Conservation (phyloP, 2,888 invertebrate genomes). For the Temnothorax unifasciatus region DNA sequence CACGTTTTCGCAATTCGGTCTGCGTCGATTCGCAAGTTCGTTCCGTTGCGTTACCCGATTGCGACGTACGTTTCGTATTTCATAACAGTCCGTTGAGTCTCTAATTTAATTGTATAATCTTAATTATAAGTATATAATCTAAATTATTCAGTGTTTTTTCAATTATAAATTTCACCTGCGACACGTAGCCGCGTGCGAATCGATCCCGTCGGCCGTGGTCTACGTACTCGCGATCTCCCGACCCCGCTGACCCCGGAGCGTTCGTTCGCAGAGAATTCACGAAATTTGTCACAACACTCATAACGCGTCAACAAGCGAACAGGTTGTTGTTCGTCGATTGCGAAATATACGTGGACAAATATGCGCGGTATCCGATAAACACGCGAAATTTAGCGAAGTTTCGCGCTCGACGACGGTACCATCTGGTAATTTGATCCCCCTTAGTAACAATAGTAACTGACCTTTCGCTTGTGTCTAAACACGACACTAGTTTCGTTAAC, state of each 20-base stretch:
- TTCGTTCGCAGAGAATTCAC: neutral
- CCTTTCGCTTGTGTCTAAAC: neutral
- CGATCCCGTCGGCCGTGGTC: neutral
- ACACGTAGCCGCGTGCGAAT: neutral
- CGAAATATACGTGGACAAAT: neutral
- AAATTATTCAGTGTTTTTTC: too few relatives aligned
- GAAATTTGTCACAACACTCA: neutral
- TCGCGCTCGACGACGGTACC: neutral
- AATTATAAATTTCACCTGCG: neutral
- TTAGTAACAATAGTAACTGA: neutral
- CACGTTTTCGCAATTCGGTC: too few relatives aligned
- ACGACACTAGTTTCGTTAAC: neutral
- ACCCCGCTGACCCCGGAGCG: neutral
- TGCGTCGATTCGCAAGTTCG: neutral
- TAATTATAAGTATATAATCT: neutral
- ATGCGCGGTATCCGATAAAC: too few relatives aligned
- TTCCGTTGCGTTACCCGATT: neutral
- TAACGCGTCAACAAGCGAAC: neutral
- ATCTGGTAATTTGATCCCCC: neutral
- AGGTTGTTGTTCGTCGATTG: neutral
- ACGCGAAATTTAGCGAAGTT: neutral
- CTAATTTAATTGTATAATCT: neutral
- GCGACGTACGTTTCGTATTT: neutral
- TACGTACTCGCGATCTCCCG: neutral
- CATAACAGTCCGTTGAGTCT: neutral